Evolutionary conservation across 2,888 invertebrate genomes (phyloP), one percentile per base, ranked within the genome.

Genomic region (Agrotis exclamationis): DNA sequence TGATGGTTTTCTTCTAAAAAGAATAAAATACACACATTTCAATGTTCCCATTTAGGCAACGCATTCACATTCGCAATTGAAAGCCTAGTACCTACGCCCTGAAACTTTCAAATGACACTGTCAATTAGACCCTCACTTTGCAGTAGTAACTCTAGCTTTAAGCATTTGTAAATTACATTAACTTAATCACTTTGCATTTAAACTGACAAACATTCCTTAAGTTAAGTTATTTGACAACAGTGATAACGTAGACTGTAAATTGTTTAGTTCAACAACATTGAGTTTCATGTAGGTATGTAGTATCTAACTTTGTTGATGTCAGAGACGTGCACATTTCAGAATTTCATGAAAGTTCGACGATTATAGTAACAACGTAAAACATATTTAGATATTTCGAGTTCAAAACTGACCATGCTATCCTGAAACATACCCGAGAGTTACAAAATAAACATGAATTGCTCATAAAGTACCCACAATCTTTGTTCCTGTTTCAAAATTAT

Each of bases 401-500:
- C 7, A 20, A 57, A 56, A 20, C 69, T 58, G 33, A 58, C 28
- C 58, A 20, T 11, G 3, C 7, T 11, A 22, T 44, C 11, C 48
- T 28, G n/a, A 47, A 70, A 59, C 28, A 13, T 45, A 58, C 18
- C 20, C n/a, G 16, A 14, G 18, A 69, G 28, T 22, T 57, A 47
- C 45, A 67, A 74, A 69, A 50, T 60, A 76, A 76, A 76, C 22
- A 74, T 47, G 24, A 73, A 44, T 59, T 51, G 45, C 24, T 60
- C 16, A 47, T 47, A 69, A 62, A 54, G 44, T 76, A 51, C 63
- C 63, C 56, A 80, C 24, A 80, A 80, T 75, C 71, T 76, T 79
- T 76, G 73, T 77, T 68, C 54, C 50, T 56, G 68, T 60, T 51
- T 45, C 59, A 50, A 79, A 65, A 87, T 90, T 90, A 91, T 91